Evolutionary conservation across 2,888 invertebrate genomes (phyloP).

Genomic region (Chloromyia formosa): DNA sequence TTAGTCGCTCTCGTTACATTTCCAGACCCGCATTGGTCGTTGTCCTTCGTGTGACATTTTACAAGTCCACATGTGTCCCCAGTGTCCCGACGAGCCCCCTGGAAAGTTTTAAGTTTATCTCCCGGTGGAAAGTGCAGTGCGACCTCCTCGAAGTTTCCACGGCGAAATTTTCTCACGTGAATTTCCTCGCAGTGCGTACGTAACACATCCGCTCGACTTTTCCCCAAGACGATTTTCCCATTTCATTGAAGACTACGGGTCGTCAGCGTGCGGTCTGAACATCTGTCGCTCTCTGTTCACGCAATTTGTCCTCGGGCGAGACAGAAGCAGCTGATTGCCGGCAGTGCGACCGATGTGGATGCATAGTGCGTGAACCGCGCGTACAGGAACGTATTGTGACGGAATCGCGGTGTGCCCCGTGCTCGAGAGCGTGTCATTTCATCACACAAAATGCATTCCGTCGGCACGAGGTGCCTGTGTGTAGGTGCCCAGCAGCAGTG

Average conservation of each 20-base stretch:
- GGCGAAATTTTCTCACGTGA: slow-evolving; percentile 23
- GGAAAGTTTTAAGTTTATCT: not conserved
- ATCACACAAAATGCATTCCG: slow-evolving; percentile 10
- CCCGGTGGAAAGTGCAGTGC: not conserved
- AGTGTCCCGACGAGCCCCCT: slow-evolving; percentile 6
- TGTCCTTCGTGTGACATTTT: not conserved
- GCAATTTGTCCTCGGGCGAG: not conserved
- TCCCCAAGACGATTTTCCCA: slow-evolving; percentile 23
- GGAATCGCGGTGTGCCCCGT: not conserved
- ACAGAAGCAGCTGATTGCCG: not conserved
- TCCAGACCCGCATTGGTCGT: not conserved
- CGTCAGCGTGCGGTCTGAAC: not conserved
- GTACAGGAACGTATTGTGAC: not conserved
- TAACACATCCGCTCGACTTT: slow-evolving; percentile 13
- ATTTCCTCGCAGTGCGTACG: slow-evolving; percentile 26
- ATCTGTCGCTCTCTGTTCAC: slow-evolving; percentile 35
- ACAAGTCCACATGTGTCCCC: not conserved
- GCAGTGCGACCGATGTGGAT: not conserved
- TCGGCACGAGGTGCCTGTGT: not conserved
- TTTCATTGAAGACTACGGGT: slow-evolving; percentile 22
- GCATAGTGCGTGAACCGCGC: slow-evolving; percentile 4
- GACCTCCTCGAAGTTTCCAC: slow-evolving; percentile 13
- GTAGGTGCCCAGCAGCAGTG: not conserved
- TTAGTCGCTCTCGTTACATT: not conserved
- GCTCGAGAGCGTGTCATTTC: too few species aligned